A percentile compares a stretch with the other conserved stretches of the same genome.
Evolutionary conservation across 2,888 invertebrate species (phyloP).

Genomic region (Chydorus sphaericus): DNA sequence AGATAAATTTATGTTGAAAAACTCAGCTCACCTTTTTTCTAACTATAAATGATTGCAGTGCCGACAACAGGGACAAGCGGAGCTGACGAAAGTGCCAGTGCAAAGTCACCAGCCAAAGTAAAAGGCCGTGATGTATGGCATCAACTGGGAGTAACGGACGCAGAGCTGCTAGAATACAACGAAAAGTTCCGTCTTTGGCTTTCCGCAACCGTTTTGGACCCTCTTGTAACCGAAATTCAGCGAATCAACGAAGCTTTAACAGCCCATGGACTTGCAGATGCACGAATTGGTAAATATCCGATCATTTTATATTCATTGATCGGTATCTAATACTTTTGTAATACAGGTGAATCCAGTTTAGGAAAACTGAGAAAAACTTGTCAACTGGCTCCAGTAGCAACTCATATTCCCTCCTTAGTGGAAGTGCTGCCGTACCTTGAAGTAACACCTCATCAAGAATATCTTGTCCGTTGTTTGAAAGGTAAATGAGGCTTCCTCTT

Average conservation of each 20-base stretch:
- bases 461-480: slow-evolving; percentile 60
- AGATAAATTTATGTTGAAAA: background rate
- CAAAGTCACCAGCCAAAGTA: slow-evolving; percentile 4
- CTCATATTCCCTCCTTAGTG: slow-evolving; percentile 41
- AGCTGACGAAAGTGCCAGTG: background rate
- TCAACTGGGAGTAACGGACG: slow-evolving; percentile 46
- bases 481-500: slow-evolving; percentile 26
- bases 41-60: background rate
- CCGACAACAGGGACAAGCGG: background rate
- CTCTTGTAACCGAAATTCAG: slow-evolving; percentile 57
- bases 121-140: slow-evolving; percentile 37
- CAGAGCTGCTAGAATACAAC: slow-evolving; percentile 57
- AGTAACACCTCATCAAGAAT: slow-evolving; percentile 68
- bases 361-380: slow-evolving; percentile 60
- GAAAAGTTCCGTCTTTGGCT: slow-evolving; percentile 74
- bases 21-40: background rate
- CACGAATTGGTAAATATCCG: slow-evolving; percentile 38
- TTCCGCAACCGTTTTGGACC: slow-evolving; percentile 62
- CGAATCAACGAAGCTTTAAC: slow-evolving; percentile 51
- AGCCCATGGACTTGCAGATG: slow-evolving; percentile 49
- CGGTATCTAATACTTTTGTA: background rate
- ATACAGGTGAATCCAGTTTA: slow-evolving; percentile 41
- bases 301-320: background rate
- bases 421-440: slow-evolving; percentile 65
- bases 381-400: slow-evolving; percentile 33